Evolutionary conservation across 2,113 vertebrate species (phyloP), one percentile per base, ranked within the genome.

Genomic region (Trogon melanurus): DNA sequence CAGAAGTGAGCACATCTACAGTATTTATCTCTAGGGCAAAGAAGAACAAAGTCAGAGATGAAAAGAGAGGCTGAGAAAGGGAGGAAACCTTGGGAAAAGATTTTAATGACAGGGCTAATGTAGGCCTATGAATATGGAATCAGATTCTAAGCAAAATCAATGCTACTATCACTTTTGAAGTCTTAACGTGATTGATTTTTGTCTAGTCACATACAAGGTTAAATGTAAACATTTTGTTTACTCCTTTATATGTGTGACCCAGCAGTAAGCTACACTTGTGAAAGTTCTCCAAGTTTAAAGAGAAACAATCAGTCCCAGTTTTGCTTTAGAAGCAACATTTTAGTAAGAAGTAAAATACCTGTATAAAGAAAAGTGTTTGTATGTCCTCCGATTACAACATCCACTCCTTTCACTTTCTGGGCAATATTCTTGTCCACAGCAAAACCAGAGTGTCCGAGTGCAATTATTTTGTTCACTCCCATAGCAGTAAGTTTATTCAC

Each of bases 371-470:
- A 99, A 0, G 99, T 99, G 97, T 99, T 99, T 82, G 98, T 98
- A 91, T 99, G 99, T 94, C 99, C 99, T 44, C 99, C 99, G 18
- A 99, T 97, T 29, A 99, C 99, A 10, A 99, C 96, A 73, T 99
- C 99, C 21, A 99, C 98, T 1, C 99, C 99, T 45, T 81, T 97
- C 61, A 99, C 99, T 88, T 97, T 99, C 81, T 95, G 98, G 67
- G 99, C 99, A 22, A 99, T 99, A 36, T 94, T 95, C 94, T 98
- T 97, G 84, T 99, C 99, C 70, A 97, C 93, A 2, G 91, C 83
- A 94, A 99, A 99, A 20, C 99, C 99, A 5, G 99, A 99, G 95
- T 99, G 99, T 36, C 99, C 99, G 25, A 99, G 98, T 19, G 99
- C 99, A 86, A 99, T 98, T 95, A 99, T 98, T 97, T 99, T 99